Percentiles rank a stretch among this genome's conserved stretches.
These are phyloP conservation scores for Seira musarum DNA, from an alignment of 2,888 invertebrate species.

Conservation along the genomic window DNA sequence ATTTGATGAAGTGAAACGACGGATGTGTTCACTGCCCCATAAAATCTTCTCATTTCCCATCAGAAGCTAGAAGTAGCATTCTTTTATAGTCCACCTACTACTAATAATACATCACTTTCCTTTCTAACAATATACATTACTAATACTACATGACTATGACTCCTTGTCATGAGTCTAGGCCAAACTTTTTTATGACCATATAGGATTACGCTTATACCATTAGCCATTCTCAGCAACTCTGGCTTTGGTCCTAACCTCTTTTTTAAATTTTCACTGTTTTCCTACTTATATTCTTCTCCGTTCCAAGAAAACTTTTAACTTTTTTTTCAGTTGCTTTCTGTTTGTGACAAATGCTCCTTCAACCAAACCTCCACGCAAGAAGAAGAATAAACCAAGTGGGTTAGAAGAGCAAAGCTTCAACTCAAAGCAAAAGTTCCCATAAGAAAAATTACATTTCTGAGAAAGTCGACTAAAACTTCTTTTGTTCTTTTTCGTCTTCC, in stretches of 20 bases:
- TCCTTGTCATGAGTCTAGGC: neutral
- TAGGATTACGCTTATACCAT: neutral
- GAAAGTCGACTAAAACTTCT: neutral
- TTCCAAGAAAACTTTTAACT: neutral
- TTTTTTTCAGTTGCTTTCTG: neutral
- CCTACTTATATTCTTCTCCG: neutral
- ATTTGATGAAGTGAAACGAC: slow-evolving; percentile 37
- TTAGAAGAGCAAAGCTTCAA: slow-evolving; percentile 27
- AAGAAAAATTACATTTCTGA: neutral
- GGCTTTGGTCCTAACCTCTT: neutral
- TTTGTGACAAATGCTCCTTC: neutral
- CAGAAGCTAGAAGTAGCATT: neutral
- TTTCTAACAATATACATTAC: no score
- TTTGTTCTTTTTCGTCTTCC: neutral
- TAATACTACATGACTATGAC: no score
- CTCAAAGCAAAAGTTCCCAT: neutral
- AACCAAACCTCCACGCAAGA: neutral
- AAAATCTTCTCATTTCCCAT: slow-evolving; percentile 30
- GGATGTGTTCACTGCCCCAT: slow-evolving; percentile 33
- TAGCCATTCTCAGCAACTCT: neutral
- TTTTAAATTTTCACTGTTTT: neutral
- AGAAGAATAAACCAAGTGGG: slow-evolving; percentile 25
- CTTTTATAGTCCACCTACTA: neutral
- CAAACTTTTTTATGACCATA: neutral
- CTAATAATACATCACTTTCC: neutral